Evolutionary conservation across 30 jellyfish, hydroid and myxozoan genomes (phyloP), one percentile per base, ranked within the genome.

Genomic region (Calvadosia cruxmelitensis): DNA sequence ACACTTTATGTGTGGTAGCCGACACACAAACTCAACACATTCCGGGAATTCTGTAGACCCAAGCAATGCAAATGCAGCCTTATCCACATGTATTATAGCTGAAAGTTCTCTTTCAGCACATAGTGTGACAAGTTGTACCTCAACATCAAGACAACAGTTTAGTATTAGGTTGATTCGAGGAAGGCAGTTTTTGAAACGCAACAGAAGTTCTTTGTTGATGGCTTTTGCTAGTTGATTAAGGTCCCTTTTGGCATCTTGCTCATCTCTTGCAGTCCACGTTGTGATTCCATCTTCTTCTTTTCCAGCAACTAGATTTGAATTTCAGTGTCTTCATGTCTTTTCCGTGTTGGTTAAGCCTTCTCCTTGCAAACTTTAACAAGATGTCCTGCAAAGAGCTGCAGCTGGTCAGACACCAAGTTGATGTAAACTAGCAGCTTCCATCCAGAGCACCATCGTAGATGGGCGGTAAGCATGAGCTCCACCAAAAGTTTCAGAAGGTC

Each of bases 121-220:
- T 7, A 71, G 34, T 68, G 32, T 53, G 24, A 33, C 63, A 33
- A 51, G 53, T 63, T 27, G 81, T 16, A 50, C 64, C 13, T 68
- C 81, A 71, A 71, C 52, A 34, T 71, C 79, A 50, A 70, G 51
- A 42, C 79, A 70, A 7, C 51, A 48, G 79, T 70, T 69, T 28
- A 70, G 52, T 42, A 27, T 48, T 23, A 33, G 70, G 70, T 70
- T 50, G 7, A 70, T 69, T 42, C n/a, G 57, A 0, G 79, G 73
- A 36, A 70, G 51, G 79, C 79, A 15, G 50, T 30, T 10, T 15
- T 28, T 27, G 70, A 70, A 70, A 23, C 79, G n/a, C 2, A 30
- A 27, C 29, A 33, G 31, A 23, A 70, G 50, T 27, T 70, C 79
- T 3, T 49, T 53, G n/a, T 70, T 28, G 1, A 70, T 20, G 2